Base-by-base conservation (phyloP, 2,113 vertebrate genomes). In the Sebastes schlegelii region DNA sequence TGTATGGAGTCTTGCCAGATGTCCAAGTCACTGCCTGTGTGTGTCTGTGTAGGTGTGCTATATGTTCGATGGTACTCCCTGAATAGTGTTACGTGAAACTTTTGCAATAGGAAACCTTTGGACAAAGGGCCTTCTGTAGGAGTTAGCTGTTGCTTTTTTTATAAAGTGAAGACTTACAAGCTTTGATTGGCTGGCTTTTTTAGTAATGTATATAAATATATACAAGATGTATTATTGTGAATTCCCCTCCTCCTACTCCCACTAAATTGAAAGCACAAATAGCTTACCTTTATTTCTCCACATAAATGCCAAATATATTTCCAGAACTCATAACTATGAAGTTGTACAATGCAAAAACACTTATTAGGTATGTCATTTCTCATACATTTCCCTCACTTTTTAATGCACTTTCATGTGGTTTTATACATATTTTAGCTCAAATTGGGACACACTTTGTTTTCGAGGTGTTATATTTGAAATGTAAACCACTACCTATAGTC, bases 321-420 rank as follows among this genome's bases (percentile, higher is more conserved):
- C 85, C 83, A 83, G 79, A 91, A 74, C 88, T 82, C 82, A 62
- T 85, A 40, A 83, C 73, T 90, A 88, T 85, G 79, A 89, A 83
- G 83, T 89, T 83, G 82, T 90, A 83, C 83, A 88, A 90, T 83
- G 82, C 82, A 88, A 91, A 90, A 91, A 90, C 90, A 88, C 90
- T 91, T 66, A 66, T 52, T 79, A 70, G 75, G 82, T 85, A 61
- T 90, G 78, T 85, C 4, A 55, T 76, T 85, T 83, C 72, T 80
- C 75, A 78, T 77, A 88, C 80, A 66, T 89, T 81, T 91, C 88
- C 81, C 87, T 82, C 82, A 84, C 86, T 90, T 90, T 81, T 62
- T 91, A 74, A 93, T 90, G 93, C 93, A 94, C 93, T 94, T 94
- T 92, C 86, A 88, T 89, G 84, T 93, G 88, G 86, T 88, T 93